Evolutionary conservation across 2,113 vertebrate genomes (phyloP).

Genomic region (Loxodonta africana): DNA sequence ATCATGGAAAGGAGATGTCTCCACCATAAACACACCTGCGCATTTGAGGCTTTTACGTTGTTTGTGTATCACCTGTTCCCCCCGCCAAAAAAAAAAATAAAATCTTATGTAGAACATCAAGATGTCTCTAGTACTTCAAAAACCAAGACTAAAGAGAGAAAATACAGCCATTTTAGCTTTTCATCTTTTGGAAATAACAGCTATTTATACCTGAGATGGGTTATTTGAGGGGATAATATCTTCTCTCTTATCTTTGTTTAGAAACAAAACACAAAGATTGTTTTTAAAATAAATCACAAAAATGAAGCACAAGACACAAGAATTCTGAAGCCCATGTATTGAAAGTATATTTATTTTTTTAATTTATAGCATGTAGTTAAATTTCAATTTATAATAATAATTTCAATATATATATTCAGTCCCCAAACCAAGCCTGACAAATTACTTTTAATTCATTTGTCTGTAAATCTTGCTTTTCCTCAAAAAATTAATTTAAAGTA

Average conservation of each 20-base stretch:
- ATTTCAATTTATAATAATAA: slow-evolving; percentile 35
- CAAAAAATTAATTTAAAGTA: slow-evolving; percentile 64
- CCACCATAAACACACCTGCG: slow-evolving; percentile 10
- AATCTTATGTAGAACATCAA: slow-evolving; percentile 42
- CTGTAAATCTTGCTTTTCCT: slow-evolving; percentile 45
- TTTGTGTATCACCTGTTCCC: slow-evolving; percentile 35
- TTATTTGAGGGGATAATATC: slow-evolving; percentile 68
- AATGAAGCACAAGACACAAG: slow-evolving; percentile 33
- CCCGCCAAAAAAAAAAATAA: not conserved
- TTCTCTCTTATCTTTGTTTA: slow-evolving; percentile 70
- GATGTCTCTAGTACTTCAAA: slow-evolving; percentile 69
- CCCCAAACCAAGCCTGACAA: slow-evolving; percentile 43
- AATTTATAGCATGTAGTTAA: slow-evolving; percentile 15
- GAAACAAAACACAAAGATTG: slow-evolving; percentile 65
- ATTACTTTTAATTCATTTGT: slow-evolving; percentile 57
- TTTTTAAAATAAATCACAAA: slow-evolving; percentile 71
- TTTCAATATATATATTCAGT: not conserved
- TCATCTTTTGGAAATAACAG: slow-evolving; percentile 79
- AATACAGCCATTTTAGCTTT: slow-evolving; percentile 68
- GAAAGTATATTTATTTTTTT: slow-evolving; percentile 18
- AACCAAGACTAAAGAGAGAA: slow-evolving; percentile 45
- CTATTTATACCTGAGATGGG: slow-evolving; percentile 53
- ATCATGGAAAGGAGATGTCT: not conserved
- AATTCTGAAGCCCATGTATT: not conserved
- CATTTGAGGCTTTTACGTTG: slow-evolving; percentile 38